These are phyloP conservation scores for Neolamprologus modestus DNA, from an alignment of 2,113 vertebrate genomes.

Conservation along the genomic window DNA sequence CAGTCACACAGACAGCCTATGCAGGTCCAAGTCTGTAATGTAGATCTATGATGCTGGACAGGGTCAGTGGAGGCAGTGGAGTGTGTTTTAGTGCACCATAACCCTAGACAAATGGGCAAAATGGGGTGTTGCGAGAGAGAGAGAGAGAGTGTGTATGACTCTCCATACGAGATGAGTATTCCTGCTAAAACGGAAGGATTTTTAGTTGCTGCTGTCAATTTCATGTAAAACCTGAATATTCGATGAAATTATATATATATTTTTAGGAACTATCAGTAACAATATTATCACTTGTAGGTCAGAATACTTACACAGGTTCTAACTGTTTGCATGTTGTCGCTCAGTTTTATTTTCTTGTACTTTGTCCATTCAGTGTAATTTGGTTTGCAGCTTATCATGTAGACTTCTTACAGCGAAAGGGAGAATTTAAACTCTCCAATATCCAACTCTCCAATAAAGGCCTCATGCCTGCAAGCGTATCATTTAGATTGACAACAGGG, in stretches of 20 bases:
- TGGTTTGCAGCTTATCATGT: constrained; percentile 7
- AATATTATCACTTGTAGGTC: neutral
- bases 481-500: constrained; percentile 61
- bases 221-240: neutral
- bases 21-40: constrained; percentile 35
- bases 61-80: constrained; percentile 52
- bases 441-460: constrained; percentile 32
- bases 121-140: neutral
- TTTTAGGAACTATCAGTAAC: neutral
- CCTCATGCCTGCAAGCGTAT: constrained; percentile 34
- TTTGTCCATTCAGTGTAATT: neutral
- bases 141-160: neutral
- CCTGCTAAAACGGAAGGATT: neutral
- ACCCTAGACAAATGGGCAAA: constrained; percentile 41
- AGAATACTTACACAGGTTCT: neutral
- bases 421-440: constrained; percentile 16
- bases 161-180: neutral
- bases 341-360: constrained; percentile 15
- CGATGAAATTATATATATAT: neutral
- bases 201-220: neutral
- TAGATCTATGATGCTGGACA: constrained; percentile 50
- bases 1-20: constrained; percentile 42
- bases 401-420: constrained; percentile 6
- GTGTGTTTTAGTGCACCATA: constrained; percentile 54
- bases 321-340: constrained; percentile 1